A percentile compares a stretch with the other conserved stretches of the same genome.
These are phyloP conservation scores for Hofmannophila pseudospretella DNA, from an alignment of 2,888 invertebrate genomes.

Conservation along the genomic window DNA sequence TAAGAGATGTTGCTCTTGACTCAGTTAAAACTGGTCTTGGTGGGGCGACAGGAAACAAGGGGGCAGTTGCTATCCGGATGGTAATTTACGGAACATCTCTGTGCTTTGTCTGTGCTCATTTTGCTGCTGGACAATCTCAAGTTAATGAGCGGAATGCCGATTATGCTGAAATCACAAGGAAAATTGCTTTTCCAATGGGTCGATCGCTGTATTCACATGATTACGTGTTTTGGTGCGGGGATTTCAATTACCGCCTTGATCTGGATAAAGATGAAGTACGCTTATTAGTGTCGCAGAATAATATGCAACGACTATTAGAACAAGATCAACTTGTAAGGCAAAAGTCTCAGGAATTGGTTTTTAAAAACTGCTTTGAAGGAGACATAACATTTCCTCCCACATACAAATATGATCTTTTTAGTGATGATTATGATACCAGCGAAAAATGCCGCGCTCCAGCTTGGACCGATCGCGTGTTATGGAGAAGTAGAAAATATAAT, in stretches of 20 bases:
- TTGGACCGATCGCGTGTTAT: slow-evolving; percentile 98
- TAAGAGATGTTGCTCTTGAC: slow-evolving; percentile 96
- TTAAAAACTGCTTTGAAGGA: slow-evolving; percentile 96
- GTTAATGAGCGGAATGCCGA: slow-evolving; percentile 96
- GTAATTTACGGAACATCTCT: slow-evolving; percentile 95
- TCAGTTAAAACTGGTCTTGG: slow-evolving; percentile 99
- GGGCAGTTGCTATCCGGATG: slow-evolving; percentile 94
- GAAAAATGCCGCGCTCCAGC: slow-evolving; percentile 98
- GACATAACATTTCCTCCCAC: slow-evolving; percentile 95
- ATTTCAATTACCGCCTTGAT: slow-evolving; percentile 98
- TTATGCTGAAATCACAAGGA: slow-evolving; percentile 95
- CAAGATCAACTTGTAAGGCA: slow-evolving; percentile 93
- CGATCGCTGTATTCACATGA: slow-evolving; percentile 96
- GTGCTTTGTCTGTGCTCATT: slow-evolving; percentile 99
- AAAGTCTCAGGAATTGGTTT: slow-evolving; percentile 89
- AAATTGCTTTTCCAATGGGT: slow-evolving; percentile 94
- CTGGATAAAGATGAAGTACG: slow-evolving; percentile 96
- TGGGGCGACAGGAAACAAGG: slow-evolving; percentile 98
- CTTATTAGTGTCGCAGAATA: slow-evolving; percentile 85
- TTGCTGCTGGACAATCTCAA: slow-evolving; percentile 99
- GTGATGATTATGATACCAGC: slow-evolving; percentile 99
- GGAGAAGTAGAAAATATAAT: slow-evolving; percentile 88
- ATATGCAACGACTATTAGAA: slow-evolving; percentile 86
- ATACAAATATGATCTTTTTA: slow-evolving; percentile 99
- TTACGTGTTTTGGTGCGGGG: slow-evolving; percentile 99